Evolutionary conservation across 2,797 vertebrate species (phyloP).

Genomic region (Champsocephalus gunnari): DNA sequence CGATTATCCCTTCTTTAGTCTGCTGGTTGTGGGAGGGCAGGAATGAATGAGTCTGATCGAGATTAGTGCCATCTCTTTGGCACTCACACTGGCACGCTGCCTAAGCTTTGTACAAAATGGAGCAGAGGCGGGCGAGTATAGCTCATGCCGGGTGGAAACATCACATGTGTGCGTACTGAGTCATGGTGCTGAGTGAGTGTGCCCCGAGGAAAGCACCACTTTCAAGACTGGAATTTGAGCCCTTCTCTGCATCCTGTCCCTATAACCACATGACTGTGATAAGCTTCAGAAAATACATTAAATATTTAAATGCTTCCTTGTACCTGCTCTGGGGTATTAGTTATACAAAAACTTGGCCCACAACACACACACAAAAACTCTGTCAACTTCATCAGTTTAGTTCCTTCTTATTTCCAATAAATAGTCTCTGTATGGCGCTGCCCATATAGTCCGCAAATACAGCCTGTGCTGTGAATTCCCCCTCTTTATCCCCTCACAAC

Average conservation of each 20-base stretch:
- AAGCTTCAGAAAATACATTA: constrained; percentile 69
- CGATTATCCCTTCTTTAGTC: constrained; percentile 46
- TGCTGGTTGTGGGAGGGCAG: constrained; percentile 40
- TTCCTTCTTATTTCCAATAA: constrained; percentile 70
- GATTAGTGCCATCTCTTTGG: constrained; percentile 58
- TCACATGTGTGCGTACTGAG: constrained; percentile 63
- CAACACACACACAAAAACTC: constrained; percentile 46
- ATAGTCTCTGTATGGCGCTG: constrained; percentile 74
- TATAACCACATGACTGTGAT: constrained; percentile 63
- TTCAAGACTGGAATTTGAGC: constrained; percentile 62
- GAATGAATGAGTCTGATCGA: constrained; percentile 59
- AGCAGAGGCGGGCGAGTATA: constrained; percentile 46
- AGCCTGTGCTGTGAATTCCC: constrained; percentile 81
- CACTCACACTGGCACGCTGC: constrained; percentile 53
- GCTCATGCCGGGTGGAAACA: constrained; percentile 53
- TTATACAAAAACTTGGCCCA: constrained; percentile 58
- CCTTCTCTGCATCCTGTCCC: constrained; percentile 59
- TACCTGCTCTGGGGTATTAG: constrained; percentile 66
- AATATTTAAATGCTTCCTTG: constrained; percentile 71
- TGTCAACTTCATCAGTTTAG: constrained; percentile 35
- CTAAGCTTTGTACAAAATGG: constrained; percentile 66
- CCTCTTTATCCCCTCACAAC: constrained; percentile 85
- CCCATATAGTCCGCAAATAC: constrained; percentile 76
- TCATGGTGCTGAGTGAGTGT: constrained; percentile 49
- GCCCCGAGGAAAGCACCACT: constrained; percentile 69